A percentile compares a stretch with the other conserved stretches of the same genome.
Evolutionary conservation across 1,140 invertebrate species (phyloP).

Genomic region (Aleiodes sp.): DNA sequence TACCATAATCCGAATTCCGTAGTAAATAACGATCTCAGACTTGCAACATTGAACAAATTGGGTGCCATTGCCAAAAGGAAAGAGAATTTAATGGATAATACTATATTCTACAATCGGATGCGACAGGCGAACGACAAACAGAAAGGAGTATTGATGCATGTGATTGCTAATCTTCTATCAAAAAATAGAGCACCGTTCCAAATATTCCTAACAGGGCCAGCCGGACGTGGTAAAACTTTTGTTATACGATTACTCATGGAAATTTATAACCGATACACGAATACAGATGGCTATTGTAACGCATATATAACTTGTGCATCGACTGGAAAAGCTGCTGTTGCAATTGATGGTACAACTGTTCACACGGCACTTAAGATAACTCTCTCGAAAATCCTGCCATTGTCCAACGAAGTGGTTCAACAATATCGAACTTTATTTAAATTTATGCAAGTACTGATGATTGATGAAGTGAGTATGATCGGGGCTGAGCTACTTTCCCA

Average conservation of each 20-base stretch:
- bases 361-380: conserved; percentile 23
- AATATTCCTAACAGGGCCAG: conserved; percentile 38
- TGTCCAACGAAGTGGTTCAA: conserved; percentile 37
- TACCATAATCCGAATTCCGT: conserved; percentile 25
- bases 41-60: conserved; percentile 25
- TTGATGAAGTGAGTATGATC: conserved; percentile 58
- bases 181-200: conserved; percentile 26
- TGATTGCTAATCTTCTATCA: conserved; percentile 31
- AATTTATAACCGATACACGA: conserved; percentile 35
- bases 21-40: conserved; percentile 23
- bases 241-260: conserved; percentile 38
- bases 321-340: conserved; percentile 52
- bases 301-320: conserved; percentile 43
- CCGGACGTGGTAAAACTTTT: conserved; percentile 29
- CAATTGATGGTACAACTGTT: conserved; percentile 48
- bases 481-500: conserved; percentile 40
- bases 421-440: conserved; percentile 36
- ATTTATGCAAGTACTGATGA: conserved; percentile 52
- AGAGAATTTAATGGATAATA: conserved; percentile 29
- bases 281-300: conserved; percentile 37
- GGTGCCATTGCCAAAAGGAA: conserved; percentile 32
- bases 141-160: conserved; percentile 34
- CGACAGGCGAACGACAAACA: conserved; percentile 29
- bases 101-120: conserved; percentile 14
- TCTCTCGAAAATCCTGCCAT: conserved; percentile 29